A percentile compares a stretch with the other conserved stretches of the same genome.
Evolutionary conservation across 1,140 invertebrate genomes (phyloP).

Genomic region (Drosophila funebris): DNA sequence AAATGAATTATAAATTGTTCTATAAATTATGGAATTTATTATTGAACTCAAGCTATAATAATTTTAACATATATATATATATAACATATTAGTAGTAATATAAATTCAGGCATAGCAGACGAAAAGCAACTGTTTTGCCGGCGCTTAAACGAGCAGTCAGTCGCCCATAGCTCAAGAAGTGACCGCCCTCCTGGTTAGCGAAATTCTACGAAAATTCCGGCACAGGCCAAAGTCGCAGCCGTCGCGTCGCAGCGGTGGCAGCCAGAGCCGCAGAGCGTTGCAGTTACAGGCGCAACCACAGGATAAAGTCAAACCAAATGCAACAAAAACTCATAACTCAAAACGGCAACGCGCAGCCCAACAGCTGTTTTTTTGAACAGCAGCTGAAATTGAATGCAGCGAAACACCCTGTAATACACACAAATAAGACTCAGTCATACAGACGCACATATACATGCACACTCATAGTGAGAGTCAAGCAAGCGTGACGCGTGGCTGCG

Average conservation of each 20-base stretch:
- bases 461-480: constrained; percentile 6
- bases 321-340: constrained; percentile 65
- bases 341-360: constrained; percentile 17
- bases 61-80: too few relatives aligned
- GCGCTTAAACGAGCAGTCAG: constrained; percentile 36
- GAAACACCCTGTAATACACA: constrained; percentile 61
- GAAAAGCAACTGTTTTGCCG: constrained; percentile 60
- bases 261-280: constrained; percentile 5
- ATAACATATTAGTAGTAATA: too few relatives aligned
- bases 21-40: too few relatives aligned
- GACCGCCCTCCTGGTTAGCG: neutral
- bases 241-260: neutral
- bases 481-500: constrained; percentile 31
- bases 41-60: too few relatives aligned
- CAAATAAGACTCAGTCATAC: constrained; percentile 13
- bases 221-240: constrained; percentile 29
- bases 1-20: too few relatives aligned
- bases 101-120: too few relatives aligned
- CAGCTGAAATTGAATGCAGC: constrained; percentile 62
- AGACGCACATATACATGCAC: constrained; percentile 3
- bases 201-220: constrained; percentile 45
- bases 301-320: constrained; percentile 8
- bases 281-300: constrained; percentile 3
- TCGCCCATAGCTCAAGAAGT: neutral
- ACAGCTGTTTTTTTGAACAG: constrained; percentile 70